Base-by-base conservation (phyloP, 2,797 vertebrate species). In the Acridotheres tristis region DNA sequence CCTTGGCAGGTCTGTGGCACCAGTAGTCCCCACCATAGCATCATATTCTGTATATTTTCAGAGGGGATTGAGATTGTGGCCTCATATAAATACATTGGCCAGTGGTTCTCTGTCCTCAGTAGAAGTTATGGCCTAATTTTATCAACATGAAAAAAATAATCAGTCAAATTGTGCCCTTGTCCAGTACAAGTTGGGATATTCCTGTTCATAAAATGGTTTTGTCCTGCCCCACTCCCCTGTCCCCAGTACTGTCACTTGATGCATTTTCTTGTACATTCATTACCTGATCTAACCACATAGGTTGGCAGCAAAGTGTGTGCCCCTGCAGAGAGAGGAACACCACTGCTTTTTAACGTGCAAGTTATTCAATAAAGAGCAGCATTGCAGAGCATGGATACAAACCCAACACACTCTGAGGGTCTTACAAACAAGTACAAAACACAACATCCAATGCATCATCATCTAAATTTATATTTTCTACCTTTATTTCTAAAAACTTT, bases 181-280 rank as follows among this genome's bases (percentile, higher is more conserved):
- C 11, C 30, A 21, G 38, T 74, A 19, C 18, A 48, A 54, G 27
- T 1, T 73, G n/a, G 36, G 66, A 32, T 14, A 42, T 63, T 75
- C 34, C 38, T 79, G 55, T 10, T 32, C 36, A 55, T 14, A 42
- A 51, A 76, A 55, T 30, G 11, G 7, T 14, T 90, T 78, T 88
- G 25, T 83, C 10, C 27, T 89, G 58, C 9, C 34, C 12, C 16
- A n/a, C 7, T 8, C 6, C n/a, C 19, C 0, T 19, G 5, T n/a
- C 20, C 11, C 25, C 54, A 32, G 22, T 36, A 30, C 55, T 83
- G 57, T 71, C 43, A 34, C 26, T n/a, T 2, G 0, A 4, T 75
- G 38, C 36, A 29, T 55, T 93, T 88, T 50, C 26, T 59, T 1
- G 0, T 38, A 9, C 19, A 15, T 83, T 58, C 45, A 32, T 19